Conservation (phyloP, 2,113 vertebrate genomes). For the Siniperca chuatsi region DNA sequence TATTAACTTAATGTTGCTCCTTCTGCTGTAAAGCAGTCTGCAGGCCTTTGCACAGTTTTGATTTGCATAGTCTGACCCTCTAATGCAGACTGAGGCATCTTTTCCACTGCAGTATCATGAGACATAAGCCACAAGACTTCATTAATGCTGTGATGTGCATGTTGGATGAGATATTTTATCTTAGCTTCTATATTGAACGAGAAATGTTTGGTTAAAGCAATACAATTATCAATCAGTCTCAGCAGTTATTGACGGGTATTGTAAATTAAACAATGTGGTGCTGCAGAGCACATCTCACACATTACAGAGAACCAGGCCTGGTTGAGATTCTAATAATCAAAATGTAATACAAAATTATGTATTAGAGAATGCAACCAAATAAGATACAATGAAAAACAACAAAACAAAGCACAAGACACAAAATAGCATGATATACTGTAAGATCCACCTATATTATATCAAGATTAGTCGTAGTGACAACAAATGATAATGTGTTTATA, state of each 20-base stretch:
- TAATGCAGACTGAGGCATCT: constrained; percentile 21
- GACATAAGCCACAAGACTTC: constrained; percentile 1
- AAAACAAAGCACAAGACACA: neutral
- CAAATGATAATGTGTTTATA: constrained; percentile 31
- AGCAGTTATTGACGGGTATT: neutral
- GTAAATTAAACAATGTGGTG: neutral
- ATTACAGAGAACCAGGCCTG: neutral
- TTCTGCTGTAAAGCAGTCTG: constrained; percentile 47
- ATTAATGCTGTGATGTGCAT: neutral
- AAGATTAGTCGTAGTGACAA: neutral
- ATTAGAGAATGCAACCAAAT: too few relatives aligned
- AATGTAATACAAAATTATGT: neutral
- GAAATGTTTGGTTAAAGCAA: neutral
- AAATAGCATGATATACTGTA: neutral
- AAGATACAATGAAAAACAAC: neutral
- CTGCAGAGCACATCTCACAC: neutral
- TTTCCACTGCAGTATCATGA: constrained; percentile 13
- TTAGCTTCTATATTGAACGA: neutral
- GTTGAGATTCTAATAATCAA: neutral
- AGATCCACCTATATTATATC: neutral
- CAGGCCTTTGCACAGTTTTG: constrained; percentile 32
- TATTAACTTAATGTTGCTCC: constrained; percentile 57
- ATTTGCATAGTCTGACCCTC: constrained; percentile 22
- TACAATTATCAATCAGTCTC: neutral
- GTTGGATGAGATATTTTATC: neutral